Percentiles rank a stretch among this genome's conserved stretches.
phyloP scores from a whole-genome alignment of 2,113 vertebrate species.

The Emydocephalus ijimae region DNA sequence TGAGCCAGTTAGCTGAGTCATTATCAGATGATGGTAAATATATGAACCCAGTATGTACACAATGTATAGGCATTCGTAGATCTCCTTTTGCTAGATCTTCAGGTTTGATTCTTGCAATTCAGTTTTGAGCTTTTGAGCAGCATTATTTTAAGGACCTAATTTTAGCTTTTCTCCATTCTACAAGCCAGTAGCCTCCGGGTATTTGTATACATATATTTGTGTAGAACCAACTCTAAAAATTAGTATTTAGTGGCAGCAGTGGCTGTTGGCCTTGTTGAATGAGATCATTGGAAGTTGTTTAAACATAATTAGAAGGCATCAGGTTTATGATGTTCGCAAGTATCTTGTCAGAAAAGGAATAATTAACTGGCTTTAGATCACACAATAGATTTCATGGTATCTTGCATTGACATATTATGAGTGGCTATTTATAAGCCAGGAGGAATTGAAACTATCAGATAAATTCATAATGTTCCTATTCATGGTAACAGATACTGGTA shows the following conservation, averaged over 20 bases:
- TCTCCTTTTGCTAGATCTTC: neutral
- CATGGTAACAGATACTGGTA: neutral
- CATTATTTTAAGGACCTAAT: no score
- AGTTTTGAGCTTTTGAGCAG: neutral
- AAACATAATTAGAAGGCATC: neutral
- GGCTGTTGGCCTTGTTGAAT: neutral
- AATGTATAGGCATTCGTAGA: neutral
- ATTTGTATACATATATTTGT: neutral
- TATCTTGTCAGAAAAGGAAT: neutral
- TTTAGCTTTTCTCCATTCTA: neutral
- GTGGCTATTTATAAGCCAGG: neutral
- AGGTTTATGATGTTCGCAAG: neutral
- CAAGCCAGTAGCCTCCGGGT: neutral
- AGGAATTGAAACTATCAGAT: neutral
- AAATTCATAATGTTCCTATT: neutral
- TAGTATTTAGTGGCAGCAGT: neutral
- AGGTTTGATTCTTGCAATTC: neutral
- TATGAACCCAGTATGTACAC: neutral
- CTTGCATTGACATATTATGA: neutral
- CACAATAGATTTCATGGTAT: neutral
- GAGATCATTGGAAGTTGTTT: neutral
- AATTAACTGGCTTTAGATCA: neutral
- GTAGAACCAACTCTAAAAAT: neutral
- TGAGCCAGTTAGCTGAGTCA: neutral
- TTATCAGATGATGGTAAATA: neutral